Conservation (phyloP, 2,113 vertebrate genomes). For the Anser cygnoides region DNA sequence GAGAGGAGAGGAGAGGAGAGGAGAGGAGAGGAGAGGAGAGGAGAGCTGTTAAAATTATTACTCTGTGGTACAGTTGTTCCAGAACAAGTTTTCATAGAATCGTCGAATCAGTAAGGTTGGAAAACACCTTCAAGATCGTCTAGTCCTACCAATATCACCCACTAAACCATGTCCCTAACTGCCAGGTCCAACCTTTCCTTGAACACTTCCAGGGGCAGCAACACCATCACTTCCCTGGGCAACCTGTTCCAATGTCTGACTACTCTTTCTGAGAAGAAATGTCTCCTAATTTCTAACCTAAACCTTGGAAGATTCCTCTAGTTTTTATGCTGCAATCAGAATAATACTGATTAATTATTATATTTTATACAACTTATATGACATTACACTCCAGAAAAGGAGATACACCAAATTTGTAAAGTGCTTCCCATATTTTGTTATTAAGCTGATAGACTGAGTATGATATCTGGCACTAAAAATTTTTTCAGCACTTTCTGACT, state of each 20-base stretch:
- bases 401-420: not conserved
- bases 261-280: too few relatives aligned
- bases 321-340: not conserved
- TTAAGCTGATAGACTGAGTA: not conserved
- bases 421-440: not conserved
- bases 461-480: not conserved
- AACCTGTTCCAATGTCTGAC: too few relatives aligned
- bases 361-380: not conserved
- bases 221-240: too few relatives aligned
- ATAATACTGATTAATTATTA: not conserved
- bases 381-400: not conserved
- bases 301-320: not conserved
- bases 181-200: too few relatives aligned
- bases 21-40: too few relatives aligned
- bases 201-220: too few relatives aligned
- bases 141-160: too few relatives aligned
- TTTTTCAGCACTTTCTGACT: not conserved
- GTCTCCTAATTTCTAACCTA: not conserved
- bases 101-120: too few relatives aligned
- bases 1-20: too few relatives aligned
- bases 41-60: accelerated
- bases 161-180: too few relatives aligned
- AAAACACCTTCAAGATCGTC: too few relatives aligned
- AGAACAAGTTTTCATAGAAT: not conserved
- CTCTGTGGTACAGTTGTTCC: not conserved